Evolutionary conservation across 1,140 invertebrate genomes (phyloP), one percentile per base, ranked within the genome.

Genomic region (Tetranychus urticae): DNA sequence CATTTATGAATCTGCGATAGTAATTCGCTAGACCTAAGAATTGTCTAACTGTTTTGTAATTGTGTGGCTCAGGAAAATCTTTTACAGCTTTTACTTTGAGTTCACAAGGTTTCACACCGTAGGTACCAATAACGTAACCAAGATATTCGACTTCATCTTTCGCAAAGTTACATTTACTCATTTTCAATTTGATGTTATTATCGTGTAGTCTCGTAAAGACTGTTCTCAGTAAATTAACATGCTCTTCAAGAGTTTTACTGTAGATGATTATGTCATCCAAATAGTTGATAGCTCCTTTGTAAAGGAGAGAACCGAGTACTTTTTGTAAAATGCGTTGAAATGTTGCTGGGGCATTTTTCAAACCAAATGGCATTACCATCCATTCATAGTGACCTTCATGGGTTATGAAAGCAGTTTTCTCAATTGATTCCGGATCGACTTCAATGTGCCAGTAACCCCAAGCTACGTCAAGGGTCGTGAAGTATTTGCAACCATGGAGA

Each of bases 11-110:
- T 52, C 69, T 67, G 1, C 68, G 65, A 64, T 77, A 77, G 65
- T 72, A 77, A 37, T 68, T 67, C 2, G 70, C 66, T 59, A 76
- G 70, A 2, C 74, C 75, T 10, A 75, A 64, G 62, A 77, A 76
- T 56, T 71, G 60, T 48, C 71, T 60, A 0, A 77, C 34, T 48
- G 74, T 69, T 56, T 69, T 3, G 33, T 5, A 7, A 5, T 12
- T 39, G 1, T 34, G 6, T n/a, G 62, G 62, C 0, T 14, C 37
- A 0, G 48, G 35, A 10, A 61, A 63, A 5, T n/a, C 10, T 13
- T 50, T 35, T 2, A 63, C 42, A 14, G 62, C 50, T 1, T 31
- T 33, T 2, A 57, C 37, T 12, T 63, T 63, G 3, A 6, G 2
- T 5, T 2, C 31, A 42, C n/a, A 42, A 3, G 61, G 63, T 14